These are phyloP conservation scores for Glaucopsyche alexis DNA, from an alignment of 2,888 invertebrate genomes.

Conservation along the genomic window DNA sequence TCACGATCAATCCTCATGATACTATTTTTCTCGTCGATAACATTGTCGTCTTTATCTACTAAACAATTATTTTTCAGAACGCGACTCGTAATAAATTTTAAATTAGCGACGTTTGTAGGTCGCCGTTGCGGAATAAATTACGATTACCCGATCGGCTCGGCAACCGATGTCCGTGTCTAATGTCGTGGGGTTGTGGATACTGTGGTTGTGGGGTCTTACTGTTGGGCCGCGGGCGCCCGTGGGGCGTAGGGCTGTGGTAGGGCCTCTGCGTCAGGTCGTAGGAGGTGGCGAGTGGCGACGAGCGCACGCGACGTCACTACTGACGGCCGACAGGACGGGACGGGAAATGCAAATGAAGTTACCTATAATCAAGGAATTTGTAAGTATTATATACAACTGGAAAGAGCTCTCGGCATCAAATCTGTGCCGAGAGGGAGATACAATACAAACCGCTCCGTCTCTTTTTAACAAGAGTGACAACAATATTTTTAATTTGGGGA, in stretches of 20 bases:
- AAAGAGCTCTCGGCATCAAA: too few relatives aligned
- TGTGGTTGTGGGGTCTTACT: neutral
- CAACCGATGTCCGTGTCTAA: slow-evolving; percentile 60
- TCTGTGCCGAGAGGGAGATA: too few relatives aligned
- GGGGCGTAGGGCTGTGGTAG: slow-evolving; percentile 30
- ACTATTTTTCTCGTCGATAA: neutral
- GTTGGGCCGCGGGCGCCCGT: slow-evolving; percentile 32
- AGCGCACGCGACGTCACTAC: slow-evolving; percentile 67
- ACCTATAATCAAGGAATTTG: too few relatives aligned
- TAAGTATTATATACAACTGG: too few relatives aligned
- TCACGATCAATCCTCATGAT: too few relatives aligned
- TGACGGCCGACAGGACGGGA: too few relatives aligned
- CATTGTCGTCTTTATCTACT: neutral
- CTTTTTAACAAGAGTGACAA: too few relatives aligned
- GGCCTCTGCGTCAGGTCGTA: slow-evolving; percentile 28
- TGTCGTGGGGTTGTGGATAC: slow-evolving; percentile 32
- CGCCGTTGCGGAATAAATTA: slow-evolving; percentile 50
- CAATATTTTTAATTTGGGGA: too few relatives aligned
- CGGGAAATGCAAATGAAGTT: slow-evolving; percentile 19
- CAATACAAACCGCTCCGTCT: too few relatives aligned
- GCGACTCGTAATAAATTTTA: slow-evolving; percentile 3
- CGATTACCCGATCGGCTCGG: slow-evolving; percentile 55
- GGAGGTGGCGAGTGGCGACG: slow-evolving; percentile 43
- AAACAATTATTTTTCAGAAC: slow-evolving; percentile 3
- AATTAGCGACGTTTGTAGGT: slow-evolving; percentile 24